Evolutionary conservation across 2,888 invertebrate species (phyloP), one percentile per base, ranked within the genome.

Genomic region (Antheraea yamamai): DNA sequence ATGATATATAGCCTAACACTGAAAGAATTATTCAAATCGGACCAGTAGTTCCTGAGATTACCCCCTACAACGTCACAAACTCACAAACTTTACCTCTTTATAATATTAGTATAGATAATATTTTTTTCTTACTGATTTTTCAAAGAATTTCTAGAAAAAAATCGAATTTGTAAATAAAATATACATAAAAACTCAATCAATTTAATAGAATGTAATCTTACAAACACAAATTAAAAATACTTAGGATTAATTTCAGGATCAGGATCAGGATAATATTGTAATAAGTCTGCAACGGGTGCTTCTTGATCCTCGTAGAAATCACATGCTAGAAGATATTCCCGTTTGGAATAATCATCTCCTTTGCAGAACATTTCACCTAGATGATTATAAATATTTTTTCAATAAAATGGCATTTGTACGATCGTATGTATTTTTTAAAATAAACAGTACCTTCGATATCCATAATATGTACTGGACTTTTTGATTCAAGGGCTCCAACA

Each of bases 241-340:
- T 91, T 93, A 0, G 94, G 90, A 18, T 85, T 86, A 47, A 91
- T 91, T 87, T 93, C 94, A 10, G 92, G 92, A 77, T 94, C 94
- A 0, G 94, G 92, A 79, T 94, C 94, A 4, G 93, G 93, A 81
- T 95, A 95, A 75, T 94, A 95, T 74, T 94, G 94, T 26, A 95
- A 83, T 75, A 95, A 82, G 83, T 94, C 93, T 4, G 95, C 95
- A 4, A 94, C 93, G 10, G 94, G 94, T 7, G 94, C 86, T 80
- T 95, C 95, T 83, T 95, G 94, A 73, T 95, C 95, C 84, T 95
- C 94, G 78, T 93, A 95, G 81, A 95, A 95, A 75, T 95, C 95
- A 81, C 95, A 95, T 2, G 94, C 95, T 35, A 95, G 80, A 71
- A 95, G 85, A 81, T 87, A 95, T 80, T 95, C 95, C 64, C 95